These are phyloP conservation scores for Cantharis rustica DNA, from an alignment of 2,888 invertebrate genomes.

Conservation along the genomic window DNA sequence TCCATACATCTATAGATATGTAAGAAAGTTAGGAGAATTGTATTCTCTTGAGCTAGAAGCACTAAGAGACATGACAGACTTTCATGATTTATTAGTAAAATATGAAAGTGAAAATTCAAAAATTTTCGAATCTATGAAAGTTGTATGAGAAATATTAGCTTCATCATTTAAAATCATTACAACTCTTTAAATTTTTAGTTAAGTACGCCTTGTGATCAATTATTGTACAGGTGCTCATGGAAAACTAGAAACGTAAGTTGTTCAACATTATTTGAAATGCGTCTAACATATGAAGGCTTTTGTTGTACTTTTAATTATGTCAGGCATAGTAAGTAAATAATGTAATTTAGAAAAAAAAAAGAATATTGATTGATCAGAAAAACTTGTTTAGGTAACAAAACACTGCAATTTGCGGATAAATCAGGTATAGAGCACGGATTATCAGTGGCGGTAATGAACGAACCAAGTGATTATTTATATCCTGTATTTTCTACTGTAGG, in stretches of 20 bases:
- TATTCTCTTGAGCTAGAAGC: not conserved
- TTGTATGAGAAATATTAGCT: too few relatives aligned
- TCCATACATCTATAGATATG: too few relatives aligned
- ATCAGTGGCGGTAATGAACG: not conserved
- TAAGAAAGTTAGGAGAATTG: not conserved
- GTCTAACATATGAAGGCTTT: constrained; percentile 15
- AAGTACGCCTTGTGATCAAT: constrained; percentile 15
- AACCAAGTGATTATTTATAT: constrained; percentile 15
- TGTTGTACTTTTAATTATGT: constrained; percentile 21
- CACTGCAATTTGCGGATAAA: not conserved
- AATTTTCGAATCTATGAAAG: too few relatives aligned
- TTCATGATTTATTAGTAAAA: too few relatives aligned
- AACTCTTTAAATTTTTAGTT: constrained; percentile 5
- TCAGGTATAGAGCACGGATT: constrained; percentile 2
- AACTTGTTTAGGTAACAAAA: not conserved
- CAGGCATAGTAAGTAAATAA: not conserved
- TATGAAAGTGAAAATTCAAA: too few relatives aligned
- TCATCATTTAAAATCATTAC: not conserved
- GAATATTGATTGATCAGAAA: not conserved
- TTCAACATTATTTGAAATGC: constrained; percentile 7
- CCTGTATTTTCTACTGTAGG: constrained; percentile 9
- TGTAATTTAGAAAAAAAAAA: too few relatives aligned
- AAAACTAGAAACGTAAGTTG: not conserved
- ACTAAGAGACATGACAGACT: not conserved
- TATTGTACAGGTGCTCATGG: constrained; percentile 8